Percentiles rank a stretch among this genome's conserved stretches.
Conservation (phyloP, 2,113 vertebrate genomes). For the Gallinago jamesoni region DNA sequence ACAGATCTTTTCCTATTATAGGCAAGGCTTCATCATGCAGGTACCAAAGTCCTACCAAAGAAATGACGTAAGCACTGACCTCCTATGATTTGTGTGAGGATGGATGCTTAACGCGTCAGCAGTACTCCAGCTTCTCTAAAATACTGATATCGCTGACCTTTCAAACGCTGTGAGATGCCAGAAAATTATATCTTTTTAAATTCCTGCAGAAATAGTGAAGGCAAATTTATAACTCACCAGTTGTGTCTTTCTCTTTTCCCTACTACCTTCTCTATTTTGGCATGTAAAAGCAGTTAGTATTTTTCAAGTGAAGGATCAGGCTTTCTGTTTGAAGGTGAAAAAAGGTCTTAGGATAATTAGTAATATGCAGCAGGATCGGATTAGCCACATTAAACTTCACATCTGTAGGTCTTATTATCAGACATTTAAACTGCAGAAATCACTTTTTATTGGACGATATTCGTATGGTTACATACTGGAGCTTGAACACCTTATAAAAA, state of each 20-base stretch:
- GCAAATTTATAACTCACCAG: background rate
- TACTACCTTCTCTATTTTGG: background rate
- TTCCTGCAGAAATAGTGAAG: background rate
- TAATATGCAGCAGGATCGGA: background rate
- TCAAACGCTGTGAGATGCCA: background rate
- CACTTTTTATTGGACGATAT: background rate
- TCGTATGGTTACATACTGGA: background rate
- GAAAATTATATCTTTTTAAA: background rate
- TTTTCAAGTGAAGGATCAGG: background rate
- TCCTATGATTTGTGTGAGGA: background rate
- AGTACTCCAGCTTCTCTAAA: background rate
- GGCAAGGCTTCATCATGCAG: background rate
- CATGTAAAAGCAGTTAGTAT: background rate
- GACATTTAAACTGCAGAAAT: conserved; percentile 4
- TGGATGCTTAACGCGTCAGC: background rate
- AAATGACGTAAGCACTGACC: background rate
- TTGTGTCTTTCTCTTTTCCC: background rate
- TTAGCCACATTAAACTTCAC: background rate
- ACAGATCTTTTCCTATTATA: background rate
- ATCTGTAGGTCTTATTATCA: background rate
- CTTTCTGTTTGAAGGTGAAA: background rate
- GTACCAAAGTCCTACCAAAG: background rate
- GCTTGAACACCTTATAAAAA: conserved; percentile 24
- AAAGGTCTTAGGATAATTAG: background rate
- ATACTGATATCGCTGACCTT: background rate